A percentile compares a stretch with the other conserved stretches of the same genome.
These are phyloP conservation scores for Hedychridium roseum DNA, from an alignment of 2,888 invertebrate species.

Conservation along the genomic window DNA sequence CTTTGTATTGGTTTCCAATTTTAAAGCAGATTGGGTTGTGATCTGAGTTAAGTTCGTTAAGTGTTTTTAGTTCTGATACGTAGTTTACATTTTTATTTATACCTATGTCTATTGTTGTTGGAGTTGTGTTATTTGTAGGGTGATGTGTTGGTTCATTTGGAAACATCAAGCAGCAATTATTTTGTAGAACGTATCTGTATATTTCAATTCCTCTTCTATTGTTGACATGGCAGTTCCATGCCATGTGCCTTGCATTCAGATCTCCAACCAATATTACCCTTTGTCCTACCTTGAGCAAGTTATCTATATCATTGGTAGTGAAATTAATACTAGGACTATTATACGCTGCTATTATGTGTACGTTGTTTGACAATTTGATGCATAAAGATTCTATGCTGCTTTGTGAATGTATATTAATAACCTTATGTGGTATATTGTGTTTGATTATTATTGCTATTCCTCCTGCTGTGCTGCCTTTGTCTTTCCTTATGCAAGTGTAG, in stretches of 20 bases:
- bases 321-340: constrained; percentile 24
- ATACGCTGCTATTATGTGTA: constrained; percentile 25
- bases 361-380: constrained; percentile 22
- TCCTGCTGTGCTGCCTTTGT: constrained; percentile 18
- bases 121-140: constrained; percentile 31
- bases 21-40: constrained; percentile 29
- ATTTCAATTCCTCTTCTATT: constrained; percentile 32
- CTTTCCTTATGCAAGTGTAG: constrained; percentile 21
- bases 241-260: constrained; percentile 32
- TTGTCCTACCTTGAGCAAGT: constrained; percentile 15
- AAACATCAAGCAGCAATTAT: constrained; percentile 25
- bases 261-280: constrained; percentile 35
- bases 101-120: constrained; percentile 37
- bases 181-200: constrained; percentile 19
- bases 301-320: constrained; percentile 21
- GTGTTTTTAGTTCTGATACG: constrained; percentile 14
- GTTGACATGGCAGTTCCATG: constrained; percentile 29
- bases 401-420: not conserved
- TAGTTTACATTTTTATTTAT: constrained; percentile 34
- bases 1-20: constrained; percentile 1
- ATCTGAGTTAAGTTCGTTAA: constrained; percentile 34
- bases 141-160: constrained; percentile 35
- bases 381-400: constrained; percentile 20
- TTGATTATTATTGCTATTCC: constrained; percentile 31
- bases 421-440: constrained; percentile 22